phyloP scores from a whole-genome alignment of 2,888 invertebrate species.

The Apamea monoglypha region DNA sequence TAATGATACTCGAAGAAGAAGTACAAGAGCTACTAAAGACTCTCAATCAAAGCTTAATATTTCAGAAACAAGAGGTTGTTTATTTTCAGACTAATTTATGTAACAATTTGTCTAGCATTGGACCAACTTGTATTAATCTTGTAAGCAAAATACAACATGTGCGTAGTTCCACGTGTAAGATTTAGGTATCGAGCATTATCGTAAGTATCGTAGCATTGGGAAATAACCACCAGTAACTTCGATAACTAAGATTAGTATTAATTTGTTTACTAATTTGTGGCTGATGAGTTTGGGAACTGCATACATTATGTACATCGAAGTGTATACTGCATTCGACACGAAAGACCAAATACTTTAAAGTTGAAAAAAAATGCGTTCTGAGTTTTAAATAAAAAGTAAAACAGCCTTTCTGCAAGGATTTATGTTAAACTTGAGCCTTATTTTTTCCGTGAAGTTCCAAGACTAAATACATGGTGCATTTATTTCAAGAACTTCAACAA shows the following conservation, averaged over 20 bases:
- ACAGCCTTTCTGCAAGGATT: neutral
- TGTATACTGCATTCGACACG: neutral
- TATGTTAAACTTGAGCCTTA: neutral
- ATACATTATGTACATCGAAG: neutral
- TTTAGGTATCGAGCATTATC: constrained; percentile 15
- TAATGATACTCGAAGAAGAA: constrained; percentile 34
- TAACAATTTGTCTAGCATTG: constrained; percentile 20
- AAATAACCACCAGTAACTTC: constrained; percentile 22
- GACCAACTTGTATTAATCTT: constrained; percentile 9
- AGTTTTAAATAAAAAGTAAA: neutral
- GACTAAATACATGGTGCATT: neutral
- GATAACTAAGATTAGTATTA: constrained; percentile 21
- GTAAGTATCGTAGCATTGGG: constrained; percentile 3
- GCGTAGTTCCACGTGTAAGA: constrained; percentile 17
- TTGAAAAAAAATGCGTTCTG: neutral
- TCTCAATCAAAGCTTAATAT: constrained; percentile 31
- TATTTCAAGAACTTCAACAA: too few species aligned
- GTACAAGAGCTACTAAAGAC: constrained; percentile 36
- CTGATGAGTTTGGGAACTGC: constrained; percentile 2
- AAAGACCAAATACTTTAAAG: neutral
- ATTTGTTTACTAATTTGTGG: constrained; percentile 18
- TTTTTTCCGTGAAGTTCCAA: neutral
- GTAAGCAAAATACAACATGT: constrained; percentile 8
- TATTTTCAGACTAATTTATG: constrained; percentile 29
- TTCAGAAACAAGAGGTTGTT: constrained; percentile 17